A percentile compares a stretch with the other conserved stretches of the same genome.
phyloP scores from a whole-genome alignment of 2,113 vertebrate genomes.

The Nettapus auritus region DNA sequence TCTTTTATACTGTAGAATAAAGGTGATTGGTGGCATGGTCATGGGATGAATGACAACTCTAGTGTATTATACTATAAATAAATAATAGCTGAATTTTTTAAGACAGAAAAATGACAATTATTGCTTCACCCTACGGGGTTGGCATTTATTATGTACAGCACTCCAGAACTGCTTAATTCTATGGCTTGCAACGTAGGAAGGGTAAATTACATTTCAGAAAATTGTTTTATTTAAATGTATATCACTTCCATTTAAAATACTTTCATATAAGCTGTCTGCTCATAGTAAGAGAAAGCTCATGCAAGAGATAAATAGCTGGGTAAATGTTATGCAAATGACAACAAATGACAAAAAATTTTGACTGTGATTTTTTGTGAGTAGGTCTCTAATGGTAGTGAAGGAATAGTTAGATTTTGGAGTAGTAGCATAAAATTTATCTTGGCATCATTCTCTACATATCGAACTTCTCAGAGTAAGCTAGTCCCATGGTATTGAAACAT shows the following conservation, averaged over 20 bases:
- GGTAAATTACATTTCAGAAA: constrained; percentile 49
- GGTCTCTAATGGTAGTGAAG: neutral
- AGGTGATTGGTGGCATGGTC: neutral
- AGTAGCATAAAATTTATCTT: neutral
- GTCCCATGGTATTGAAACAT: no score
- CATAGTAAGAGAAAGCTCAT: neutral
- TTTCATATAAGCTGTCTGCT: neutral
- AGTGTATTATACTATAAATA: constrained; percentile 51
- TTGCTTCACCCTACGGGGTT: neutral
- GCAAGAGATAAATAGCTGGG: neutral
- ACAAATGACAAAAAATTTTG: constrained; percentile 15
- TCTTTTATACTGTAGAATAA: constrained; percentile 11
- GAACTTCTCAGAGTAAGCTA: neutral
- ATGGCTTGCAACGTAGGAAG: neutral
- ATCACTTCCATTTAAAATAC: constrained; percentile 21
- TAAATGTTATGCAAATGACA: constrained; percentile 28
- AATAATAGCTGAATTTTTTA: constrained; percentile 50
- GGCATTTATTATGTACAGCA: neutral
- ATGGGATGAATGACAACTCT: constrained; percentile 2
- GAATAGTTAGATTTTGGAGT: neutral
- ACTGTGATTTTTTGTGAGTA: neutral
- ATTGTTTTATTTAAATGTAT: constrained; percentile 24
- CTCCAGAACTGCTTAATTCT: constrained; percentile 18
- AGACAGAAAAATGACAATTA: constrained; percentile 33
- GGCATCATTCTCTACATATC: neutral